Conservation (phyloP, 2,888 invertebrate species). For the Miltochrista miniata region DNA sequence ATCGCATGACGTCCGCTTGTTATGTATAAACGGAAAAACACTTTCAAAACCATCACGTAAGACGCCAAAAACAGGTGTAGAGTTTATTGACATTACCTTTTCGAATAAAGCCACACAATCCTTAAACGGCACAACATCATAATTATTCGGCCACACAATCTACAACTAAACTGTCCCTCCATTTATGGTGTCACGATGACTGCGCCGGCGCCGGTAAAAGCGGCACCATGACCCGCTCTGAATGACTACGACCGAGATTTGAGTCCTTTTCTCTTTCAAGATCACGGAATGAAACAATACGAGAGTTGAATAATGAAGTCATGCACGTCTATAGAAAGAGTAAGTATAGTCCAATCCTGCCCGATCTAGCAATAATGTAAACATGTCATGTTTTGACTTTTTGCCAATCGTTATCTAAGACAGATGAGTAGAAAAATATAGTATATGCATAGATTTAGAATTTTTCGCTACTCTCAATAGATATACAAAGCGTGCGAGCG, state of each 20-base stretch:
- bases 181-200: constrained; percentile 18
- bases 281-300: constrained; percentile 40
- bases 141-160: constrained; percentile 38
- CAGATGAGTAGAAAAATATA: too few species aligned
- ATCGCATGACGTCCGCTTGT: too few species aligned
- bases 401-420: too few species aligned
- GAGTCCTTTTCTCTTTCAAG: constrained; percentile 49
- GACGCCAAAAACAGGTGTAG: neutral
- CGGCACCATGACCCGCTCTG: constrained; percentile 27
- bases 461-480: too few species aligned
- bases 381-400: too few species aligned
- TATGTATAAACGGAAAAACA: too few species aligned
- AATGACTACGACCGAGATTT: constrained; percentile 47
- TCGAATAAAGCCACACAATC: constrained; percentile 23
- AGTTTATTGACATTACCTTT: constrained; percentile 9
- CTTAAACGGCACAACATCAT: constrained; percentile 28
- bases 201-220: constrained; percentile 31
- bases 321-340: neutral
- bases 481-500: too few species aligned
- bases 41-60: too few species aligned
- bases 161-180: constrained; percentile 28
- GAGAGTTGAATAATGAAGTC: neutral
- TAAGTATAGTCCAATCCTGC: neutral
- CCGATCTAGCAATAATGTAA: neutral
- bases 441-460: too few species aligned